These are phyloP conservation scores for Himalopsyche anomala DNA, from an alignment of 2,888 invertebrate genomes.

Conservation along the genomic window DNA sequence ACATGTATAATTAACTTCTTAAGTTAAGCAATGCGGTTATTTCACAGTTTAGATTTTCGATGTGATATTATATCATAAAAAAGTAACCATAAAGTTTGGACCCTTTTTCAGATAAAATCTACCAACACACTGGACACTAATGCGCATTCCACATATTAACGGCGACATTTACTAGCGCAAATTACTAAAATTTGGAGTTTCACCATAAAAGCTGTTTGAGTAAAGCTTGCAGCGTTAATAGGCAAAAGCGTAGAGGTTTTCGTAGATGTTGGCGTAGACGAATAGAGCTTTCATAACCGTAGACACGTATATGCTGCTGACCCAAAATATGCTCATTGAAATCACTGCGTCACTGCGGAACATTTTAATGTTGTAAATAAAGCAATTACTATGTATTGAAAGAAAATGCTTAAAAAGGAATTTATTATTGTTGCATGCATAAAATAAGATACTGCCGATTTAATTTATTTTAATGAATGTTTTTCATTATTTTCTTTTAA, in stretches of 20 bases:
- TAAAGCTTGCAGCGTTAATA: conserved; percentile 20
- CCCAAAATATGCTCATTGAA: conserved; percentile 7
- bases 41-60: neutral
- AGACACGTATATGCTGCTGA: conserved; percentile 1
- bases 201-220: conserved; percentile 6
- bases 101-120: conserved; percentile 8
- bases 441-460: no score
- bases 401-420: neutral
- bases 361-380: neutral
- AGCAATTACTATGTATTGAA: neutral
- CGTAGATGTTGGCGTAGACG: neutral
- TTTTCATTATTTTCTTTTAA: no score
- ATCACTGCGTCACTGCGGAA: conserved; percentile 21
- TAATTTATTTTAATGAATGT: no score
- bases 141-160: neutral
- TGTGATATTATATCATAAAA: neutral
- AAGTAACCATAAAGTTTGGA: neutral
- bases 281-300: neutral
- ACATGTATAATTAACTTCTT: no score
- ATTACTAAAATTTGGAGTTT: conserved; percentile 1
- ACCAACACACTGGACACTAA: neutral
- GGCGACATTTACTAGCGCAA: neutral
- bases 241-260: conserved; percentile 24
- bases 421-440: neutral
- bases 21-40: no score